Conservation (phyloP, 1,140 invertebrate species). For the Calephelis nemesis region DNA sequence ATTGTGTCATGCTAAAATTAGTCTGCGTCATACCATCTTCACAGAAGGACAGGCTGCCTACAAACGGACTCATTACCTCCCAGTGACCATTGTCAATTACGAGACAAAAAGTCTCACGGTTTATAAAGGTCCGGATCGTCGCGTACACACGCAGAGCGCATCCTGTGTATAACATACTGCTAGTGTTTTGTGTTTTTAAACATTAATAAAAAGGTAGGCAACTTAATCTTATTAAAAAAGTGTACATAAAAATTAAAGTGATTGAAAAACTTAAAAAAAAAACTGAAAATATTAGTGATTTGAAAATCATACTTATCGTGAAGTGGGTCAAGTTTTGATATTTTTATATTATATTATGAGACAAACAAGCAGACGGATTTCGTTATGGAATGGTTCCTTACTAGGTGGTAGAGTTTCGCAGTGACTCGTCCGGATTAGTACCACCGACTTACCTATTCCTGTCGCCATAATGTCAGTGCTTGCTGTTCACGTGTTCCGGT, state of each 20-base stretch:
- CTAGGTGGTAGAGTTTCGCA: no score
- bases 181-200: conserved; percentile 35
- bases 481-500: no score
- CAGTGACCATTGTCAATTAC: conserved; percentile 69
- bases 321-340: no score
- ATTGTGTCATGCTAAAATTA: conserved; percentile 52
- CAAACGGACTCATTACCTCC: conserved; percentile 72
- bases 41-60: conserved; percentile 68
- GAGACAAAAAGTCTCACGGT: conserved; percentile 73
- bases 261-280: no score
- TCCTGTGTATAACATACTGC: conserved; percentile 45
- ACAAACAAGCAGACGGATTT: no score
- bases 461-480: no score
- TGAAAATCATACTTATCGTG: no score
- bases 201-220: conserved; percentile 6
- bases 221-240: neutral
- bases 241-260: neutral
- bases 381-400: no score
- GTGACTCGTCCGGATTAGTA: no score
- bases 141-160: conserved; percentile 62
- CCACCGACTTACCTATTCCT: no score
- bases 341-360: no score
- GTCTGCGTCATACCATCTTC: conserved; percentile 57
- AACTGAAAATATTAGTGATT: no score
- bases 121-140: conserved; percentile 66